Base-by-base conservation (phyloP, 2,113 vertebrate genomes). In the Cercocebus atys region DNA sequence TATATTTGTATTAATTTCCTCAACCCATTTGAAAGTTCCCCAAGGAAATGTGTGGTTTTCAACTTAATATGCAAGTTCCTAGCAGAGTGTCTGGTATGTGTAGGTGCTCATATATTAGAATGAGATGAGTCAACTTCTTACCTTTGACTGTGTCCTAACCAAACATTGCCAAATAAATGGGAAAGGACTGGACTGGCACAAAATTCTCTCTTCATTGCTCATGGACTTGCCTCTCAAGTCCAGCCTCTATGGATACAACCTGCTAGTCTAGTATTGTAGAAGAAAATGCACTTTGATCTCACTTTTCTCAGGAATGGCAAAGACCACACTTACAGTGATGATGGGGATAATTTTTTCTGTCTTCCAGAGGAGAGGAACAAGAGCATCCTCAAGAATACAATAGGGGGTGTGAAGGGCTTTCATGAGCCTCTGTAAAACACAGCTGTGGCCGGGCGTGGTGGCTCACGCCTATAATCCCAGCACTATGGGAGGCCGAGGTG, bases 41-140 rank as follows among this genome's bases (percentile, higher is more conserved):
- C 47, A 79, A 87, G 70, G 66, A 85, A 79, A 87, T 32, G 8
- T 52, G 6, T 73, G 66, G 45, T 57, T 93, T 92, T 66, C 83
- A 78, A 3, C 52, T 43, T 79, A 70, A 35, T 70, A 72, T 57
- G 20, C 30, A 32, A 10, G 18, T 86, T 64, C n/a, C 38, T 76
- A 75, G 57, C 8, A 52, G 57, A 72, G 17, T 18, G 27, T 50
- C 76, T 40, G 30, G 18, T 72, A 50, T 16, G 6, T 66, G 30
- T 16, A n/a, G 9, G 23, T 38, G 1, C 59, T 57, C 50, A 68
- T 66, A 79, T 76, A 43, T 68, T 90, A 70, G 27, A 35, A 52
- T 35, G 35, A 82, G 70, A 35, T 85, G 27, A 75, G 25, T 70
- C 78, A 85, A 0, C 45, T 13, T 75, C 89, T 90, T 61, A 17